phyloP scores from a whole-genome alignment of 2,113 vertebrate species.

The Chaenocephalus aceratus region DNA sequence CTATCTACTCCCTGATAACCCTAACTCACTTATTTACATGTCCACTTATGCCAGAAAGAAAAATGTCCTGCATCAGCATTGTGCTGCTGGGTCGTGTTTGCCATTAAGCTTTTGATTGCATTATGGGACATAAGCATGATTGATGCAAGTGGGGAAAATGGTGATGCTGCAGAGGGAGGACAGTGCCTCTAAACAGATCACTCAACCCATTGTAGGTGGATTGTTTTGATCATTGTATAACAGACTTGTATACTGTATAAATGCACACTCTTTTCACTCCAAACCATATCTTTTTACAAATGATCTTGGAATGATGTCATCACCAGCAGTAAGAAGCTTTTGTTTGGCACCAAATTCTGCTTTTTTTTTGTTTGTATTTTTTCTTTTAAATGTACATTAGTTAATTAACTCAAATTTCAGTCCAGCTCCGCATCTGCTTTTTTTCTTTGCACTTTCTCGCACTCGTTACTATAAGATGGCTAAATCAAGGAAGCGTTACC shows the following conservation, averaged over 20 bases:
- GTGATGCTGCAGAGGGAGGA: conserved; percentile 63
- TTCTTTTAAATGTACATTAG: not conserved
- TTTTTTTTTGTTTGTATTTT: not conserved
- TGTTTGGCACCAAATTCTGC: not conserved
- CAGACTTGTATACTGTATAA: not conserved
- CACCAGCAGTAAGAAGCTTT: not conserved
- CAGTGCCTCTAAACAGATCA: conserved; percentile 34
- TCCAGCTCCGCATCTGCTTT: no score
- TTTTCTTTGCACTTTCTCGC: no score
- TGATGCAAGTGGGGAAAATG: conserved; percentile 69
- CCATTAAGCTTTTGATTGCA: conserved; percentile 81
- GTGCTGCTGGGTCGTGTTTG: conserved; percentile 66
- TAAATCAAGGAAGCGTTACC: no score
- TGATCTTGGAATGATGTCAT: not conserved
- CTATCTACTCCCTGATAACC: conserved; percentile 62
- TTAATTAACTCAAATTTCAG: not conserved
- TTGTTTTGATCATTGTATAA: conserved; percentile 44
- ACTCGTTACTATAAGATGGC: no score
- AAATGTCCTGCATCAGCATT: conserved; percentile 77
- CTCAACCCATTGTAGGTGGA: conserved; percentile 49
- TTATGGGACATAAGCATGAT: conserved; percentile 82
- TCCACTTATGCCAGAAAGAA: conserved; percentile 75
- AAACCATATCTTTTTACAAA: not conserved
- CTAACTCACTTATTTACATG: conserved; percentile 75
- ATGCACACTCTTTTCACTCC: not conserved